phyloP scores from a whole-genome alignment of 2,113 vertebrate genomes.

The Myotis yumanensis region DNA sequence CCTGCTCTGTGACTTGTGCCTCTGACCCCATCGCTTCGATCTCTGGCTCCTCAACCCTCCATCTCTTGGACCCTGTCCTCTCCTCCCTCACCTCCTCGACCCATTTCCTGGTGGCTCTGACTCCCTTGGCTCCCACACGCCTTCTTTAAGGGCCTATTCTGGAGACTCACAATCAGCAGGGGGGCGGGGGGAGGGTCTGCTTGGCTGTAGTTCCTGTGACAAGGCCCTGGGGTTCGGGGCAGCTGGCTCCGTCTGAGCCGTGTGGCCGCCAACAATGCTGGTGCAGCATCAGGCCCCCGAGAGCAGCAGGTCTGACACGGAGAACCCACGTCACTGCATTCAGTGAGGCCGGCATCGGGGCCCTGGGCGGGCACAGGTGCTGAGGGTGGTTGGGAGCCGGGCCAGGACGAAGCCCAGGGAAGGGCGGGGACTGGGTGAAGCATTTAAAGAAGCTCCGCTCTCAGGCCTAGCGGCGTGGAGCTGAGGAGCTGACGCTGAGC shows the following conservation, averaged over 20 bases:
- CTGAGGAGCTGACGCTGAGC: background rate
- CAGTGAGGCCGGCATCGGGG: background rate
- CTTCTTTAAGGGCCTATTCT: background rate
- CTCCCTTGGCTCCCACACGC: background rate
- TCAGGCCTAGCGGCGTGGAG: background rate
- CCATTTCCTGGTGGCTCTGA: constrained; percentile 6
- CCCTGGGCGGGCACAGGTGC: background rate
- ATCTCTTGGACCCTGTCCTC: background rate
- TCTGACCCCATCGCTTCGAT: background rate
- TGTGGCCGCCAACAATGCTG: background rate
- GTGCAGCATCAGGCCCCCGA: no score
- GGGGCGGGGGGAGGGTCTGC: background rate
- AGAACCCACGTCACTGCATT: background rate
- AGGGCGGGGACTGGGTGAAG: background rate
- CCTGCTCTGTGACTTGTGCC: background rate
- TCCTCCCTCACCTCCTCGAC: background rate
- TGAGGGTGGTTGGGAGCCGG: background rate
- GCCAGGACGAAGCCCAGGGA: background rate
- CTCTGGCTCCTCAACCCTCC: background rate
- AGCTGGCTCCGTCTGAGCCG: background rate
- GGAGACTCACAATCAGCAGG: background rate
- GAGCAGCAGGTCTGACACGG: background rate
- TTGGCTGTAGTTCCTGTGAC: background rate
- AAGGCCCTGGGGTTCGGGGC: background rate
- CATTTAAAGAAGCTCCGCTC: background rate